Base-by-base conservation (phyloP, 2,113 vertebrate species). In the Speoplatyrhinus poulsoni region DNA sequence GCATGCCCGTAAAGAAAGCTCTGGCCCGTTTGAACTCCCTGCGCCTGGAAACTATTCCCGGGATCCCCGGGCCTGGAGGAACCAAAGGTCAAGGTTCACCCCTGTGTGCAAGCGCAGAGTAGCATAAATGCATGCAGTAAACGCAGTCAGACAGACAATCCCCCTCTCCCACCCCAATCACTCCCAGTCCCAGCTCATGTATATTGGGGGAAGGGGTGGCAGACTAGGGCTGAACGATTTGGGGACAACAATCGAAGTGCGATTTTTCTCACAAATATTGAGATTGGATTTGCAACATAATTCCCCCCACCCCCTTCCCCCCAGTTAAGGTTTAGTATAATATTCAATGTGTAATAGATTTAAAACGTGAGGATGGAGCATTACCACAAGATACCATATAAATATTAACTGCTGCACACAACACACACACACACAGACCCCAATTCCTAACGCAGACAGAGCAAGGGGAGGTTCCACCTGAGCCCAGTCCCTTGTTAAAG, bases 151-250 rank as follows among this genome's bases (percentile, higher is more conserved):
- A 77, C 87, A 79, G 68, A 81, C 76, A 68, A 19, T 11, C 75
- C 62, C 73, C 68, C 70, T 74, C 36, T 6, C 36, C 12, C 60
- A 15, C 36, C 12, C 32, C 41, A 26, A 26, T 26, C 26, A 26
- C 57, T 33, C 53, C 53, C 46, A 1, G 9, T 4, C 65, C n/a
- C 17, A 2, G 26, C 26, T 26, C 54, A 15, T 1, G 67, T 70
- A 82, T 65, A 77, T 62, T 76, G 84, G 90, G 87, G 90, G 88
- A 87, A 67, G 88, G 90, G 87, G 36, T 5, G 36, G 26, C 26
- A 26, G 26, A 26, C 26, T 26, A 26, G 26, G 26, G 26, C 26
- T 26, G 26, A 26, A 26, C 26, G 26, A 26, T 26, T 26, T 26
- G 26, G 26, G 26, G 26, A 26, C 26, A 26, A 26, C 26, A 26